Evolutionary conservation across 2,888 invertebrate species (phyloP), one percentile per base, ranked within the genome.

Genomic region (Ariolimax columbianus): DNA sequence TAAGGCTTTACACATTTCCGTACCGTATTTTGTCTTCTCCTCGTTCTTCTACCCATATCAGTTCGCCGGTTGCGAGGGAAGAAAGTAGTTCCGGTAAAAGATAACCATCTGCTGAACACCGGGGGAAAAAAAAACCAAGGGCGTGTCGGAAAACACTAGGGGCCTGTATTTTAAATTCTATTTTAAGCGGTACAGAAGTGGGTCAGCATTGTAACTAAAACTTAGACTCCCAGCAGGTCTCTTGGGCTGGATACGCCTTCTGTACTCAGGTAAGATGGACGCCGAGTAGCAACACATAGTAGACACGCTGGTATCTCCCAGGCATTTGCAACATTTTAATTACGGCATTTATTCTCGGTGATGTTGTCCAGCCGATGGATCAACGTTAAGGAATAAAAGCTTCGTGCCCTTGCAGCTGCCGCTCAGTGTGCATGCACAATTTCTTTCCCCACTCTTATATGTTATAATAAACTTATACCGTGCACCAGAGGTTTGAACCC

Each of bases 21-120:
- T 78, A 26, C 33, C 36, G 11, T 30, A 6, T 23, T n/a, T 70
- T 30, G n/a, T 47, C 51, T 70, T 51, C 43, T 47, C 43, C 72
- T 82, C 82, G 40, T 72, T 43, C 51, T 68, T 40, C 4, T 59
- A n/a, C 63, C 23, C 78, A 33, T 33, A 78, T n/a, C 9, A 55
- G 9, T 59, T 26, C 78, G 7, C 47, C 9, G n/a, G 19, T 26
- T 1, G 17, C 14, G 43, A 77, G 47, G 14, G 4, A 77, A 77
- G 77, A 77, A 77, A 77, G 77, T 77, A 77, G 77, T 77, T 77
- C 77, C 77, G 77, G 77, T n/a, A 43, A 19, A 30, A 30, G 51
- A 47, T 40, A 77, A 47, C 26, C 77, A 77, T 77, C 77, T 77
- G 77, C 43, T 77, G 38, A 51, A 51, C 43, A 77, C 33, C 6